phyloP scores from a whole-genome alignment of 2,888 invertebrate genomes.

The Oscheius sp. region DNA sequence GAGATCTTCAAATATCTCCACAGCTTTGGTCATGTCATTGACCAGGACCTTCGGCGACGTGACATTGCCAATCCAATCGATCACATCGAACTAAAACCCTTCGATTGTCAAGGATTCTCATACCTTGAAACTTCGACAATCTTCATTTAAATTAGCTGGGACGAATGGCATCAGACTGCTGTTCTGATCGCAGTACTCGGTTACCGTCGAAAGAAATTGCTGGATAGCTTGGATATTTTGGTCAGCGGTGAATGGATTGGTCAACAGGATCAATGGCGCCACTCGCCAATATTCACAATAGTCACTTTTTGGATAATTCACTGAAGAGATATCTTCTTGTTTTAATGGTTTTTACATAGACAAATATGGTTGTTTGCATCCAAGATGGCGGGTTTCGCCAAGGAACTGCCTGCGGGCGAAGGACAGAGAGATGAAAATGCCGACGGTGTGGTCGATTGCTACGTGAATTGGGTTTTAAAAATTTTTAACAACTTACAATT shows the following conservation, averaged over 20 bases:
- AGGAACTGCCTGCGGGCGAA: too few relatives aligned
- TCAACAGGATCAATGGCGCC: background rate
- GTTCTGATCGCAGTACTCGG: conserved; percentile 8
- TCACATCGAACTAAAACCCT: background rate
- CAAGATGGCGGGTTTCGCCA: too few relatives aligned
- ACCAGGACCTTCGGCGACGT: background rate
- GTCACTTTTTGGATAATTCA: conserved; percentile 6
- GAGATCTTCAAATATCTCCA: background rate
- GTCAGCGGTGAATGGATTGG: background rate
- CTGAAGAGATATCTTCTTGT: background rate
- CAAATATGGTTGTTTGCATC: too few relatives aligned
- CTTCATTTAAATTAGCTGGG: background rate
- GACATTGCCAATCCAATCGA: background rate
- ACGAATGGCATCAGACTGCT: conserved; percentile 4
- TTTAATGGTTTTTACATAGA: background rate
- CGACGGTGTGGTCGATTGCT: background rate
- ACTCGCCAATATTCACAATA: conserved; percentile 20
- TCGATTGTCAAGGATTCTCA: background rate
- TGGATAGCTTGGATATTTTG: background rate
- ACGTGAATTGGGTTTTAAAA: background rate
- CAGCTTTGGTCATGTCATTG: background rate
- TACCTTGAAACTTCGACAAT: background rate
- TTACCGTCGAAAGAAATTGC: conserved; percentile 9
- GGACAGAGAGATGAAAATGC: background rate
- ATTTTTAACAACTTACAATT: background rate